phyloP scores from a whole-genome alignment of 2,113 vertebrate genomes.

The Sorex araneus region DNA sequence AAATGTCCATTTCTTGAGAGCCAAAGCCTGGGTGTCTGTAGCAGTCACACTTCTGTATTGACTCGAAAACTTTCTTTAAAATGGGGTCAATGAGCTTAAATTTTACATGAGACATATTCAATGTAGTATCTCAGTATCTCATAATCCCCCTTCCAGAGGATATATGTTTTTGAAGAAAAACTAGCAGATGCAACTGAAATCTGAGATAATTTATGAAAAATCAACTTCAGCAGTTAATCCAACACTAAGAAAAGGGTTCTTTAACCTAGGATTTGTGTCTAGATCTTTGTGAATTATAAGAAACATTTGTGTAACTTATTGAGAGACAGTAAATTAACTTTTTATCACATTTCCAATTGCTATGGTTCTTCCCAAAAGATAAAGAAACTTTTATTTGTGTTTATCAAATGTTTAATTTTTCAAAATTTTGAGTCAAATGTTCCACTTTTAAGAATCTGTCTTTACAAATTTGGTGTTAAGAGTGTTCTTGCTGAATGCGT shows the following conservation, averaged over 20 bases:
- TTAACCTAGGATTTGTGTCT: not conserved
- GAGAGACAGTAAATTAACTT: not conserved
- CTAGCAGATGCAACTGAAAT: conserved; percentile 20
- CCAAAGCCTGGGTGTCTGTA: too few relatives aligned
- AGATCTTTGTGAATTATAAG: not conserved
- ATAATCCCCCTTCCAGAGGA: conserved; percentile 47
- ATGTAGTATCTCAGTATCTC: conserved; percentile 13
- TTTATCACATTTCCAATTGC: not conserved
- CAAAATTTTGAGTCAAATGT: conserved; percentile 24
- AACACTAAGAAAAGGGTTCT: not conserved
- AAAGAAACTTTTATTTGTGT: not conserved
- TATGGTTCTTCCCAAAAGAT: not conserved
- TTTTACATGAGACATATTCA: conserved; percentile 48
- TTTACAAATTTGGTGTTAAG: not conserved
- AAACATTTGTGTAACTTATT: not conserved
- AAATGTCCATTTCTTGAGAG: too few relatives aligned
- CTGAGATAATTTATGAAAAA: conserved; percentile 23
- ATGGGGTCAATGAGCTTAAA: conserved; percentile 28
- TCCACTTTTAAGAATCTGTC: conserved; percentile 1
- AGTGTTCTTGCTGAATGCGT: not conserved
- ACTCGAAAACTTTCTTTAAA: conserved; percentile 49
- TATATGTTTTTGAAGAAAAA: conserved; percentile 49
- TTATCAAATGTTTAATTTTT: conserved; percentile 25
- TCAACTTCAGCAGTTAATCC: conserved; percentile 15
- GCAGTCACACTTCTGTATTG: not conserved